Evolutionary conservation across 1,140 invertebrate species (phyloP).

Genomic region (Pseudobourletiella spinata): DNA sequence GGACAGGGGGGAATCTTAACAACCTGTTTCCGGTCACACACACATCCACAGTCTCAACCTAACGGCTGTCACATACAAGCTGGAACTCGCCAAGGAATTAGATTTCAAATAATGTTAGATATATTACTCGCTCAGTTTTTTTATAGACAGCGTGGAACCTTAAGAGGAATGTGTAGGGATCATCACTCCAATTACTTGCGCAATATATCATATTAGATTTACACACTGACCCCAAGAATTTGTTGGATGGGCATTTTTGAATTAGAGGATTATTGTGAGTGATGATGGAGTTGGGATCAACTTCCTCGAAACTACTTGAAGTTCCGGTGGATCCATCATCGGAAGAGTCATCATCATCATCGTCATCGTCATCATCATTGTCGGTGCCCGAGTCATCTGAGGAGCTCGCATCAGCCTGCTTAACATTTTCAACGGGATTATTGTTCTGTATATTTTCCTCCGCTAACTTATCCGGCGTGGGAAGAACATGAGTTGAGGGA

Average conservation of each 20-base stretch:
- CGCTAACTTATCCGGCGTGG: too few relatives aligned
- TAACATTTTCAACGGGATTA: not conserved
- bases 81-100: too few relatives aligned
- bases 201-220: not conserved
- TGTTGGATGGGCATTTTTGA: not conserved
- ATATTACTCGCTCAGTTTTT: too few relatives aligned
- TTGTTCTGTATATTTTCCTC: not conserved
- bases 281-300: slow-evolving; percentile 13
- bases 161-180: not conserved
- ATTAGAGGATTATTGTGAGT: not conserved
- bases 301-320: slow-evolving; percentile 33
- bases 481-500: too few relatives aligned
- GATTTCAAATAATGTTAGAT: too few relatives aligned
- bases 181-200: not conserved
- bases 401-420: not conserved
- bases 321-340: slow-evolving; percentile 29
- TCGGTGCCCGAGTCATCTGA: not conserved
- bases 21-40: not conserved
- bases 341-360: slow-evolving; percentile 13
- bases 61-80: not conserved
- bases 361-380: slow-evolving; percentile 12
- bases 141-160: not conserved
- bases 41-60: not conserved
- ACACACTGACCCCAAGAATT: not conserved
- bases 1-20: not conserved